phyloP scores from a whole-genome alignment of 2,797 vertebrate species.

The Galagoides demidoff region DNA sequence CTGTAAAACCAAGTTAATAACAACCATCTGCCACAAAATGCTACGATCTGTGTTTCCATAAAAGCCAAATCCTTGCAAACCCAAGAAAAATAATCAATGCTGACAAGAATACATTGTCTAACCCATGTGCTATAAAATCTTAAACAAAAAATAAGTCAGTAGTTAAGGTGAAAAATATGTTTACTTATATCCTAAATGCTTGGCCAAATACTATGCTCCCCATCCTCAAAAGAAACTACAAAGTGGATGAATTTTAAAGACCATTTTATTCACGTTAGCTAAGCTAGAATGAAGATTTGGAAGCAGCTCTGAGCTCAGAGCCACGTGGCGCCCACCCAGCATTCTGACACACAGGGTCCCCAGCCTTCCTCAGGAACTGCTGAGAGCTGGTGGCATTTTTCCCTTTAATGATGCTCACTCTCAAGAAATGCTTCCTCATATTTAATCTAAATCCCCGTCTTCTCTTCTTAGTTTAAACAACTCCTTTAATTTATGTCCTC shows the following conservation, averaged over 20 bases:
- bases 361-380: neutral
- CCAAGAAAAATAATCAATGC: constrained; percentile 44
- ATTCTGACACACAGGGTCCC: neutral
- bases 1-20: constrained; percentile 60
- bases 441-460: neutral
- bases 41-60: constrained; percentile 32
- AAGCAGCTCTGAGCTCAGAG: neutral
- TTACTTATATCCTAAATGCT: neutral
- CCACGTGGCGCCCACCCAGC: neutral
- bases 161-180: neutral
- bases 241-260: neutral
- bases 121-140: neutral
- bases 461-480: neutral
- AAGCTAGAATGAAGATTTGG: neutral
- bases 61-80: constrained; percentile 57
- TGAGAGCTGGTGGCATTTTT: neutral
- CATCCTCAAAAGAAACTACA: neutral
- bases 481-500: neutral
- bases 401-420: constrained; percentile 39
- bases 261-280: neutral
- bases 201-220: neutral
- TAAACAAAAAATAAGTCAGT: neutral
- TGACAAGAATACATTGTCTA: neutral
- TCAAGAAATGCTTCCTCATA: constrained; percentile 35
- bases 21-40: constrained; percentile 47